A percentile compares a stretch with the other conserved stretches of the same genome.
Conservation (phyloP, 1,140 invertebrate species). For the Thaumatotibia leucotreta region DNA sequence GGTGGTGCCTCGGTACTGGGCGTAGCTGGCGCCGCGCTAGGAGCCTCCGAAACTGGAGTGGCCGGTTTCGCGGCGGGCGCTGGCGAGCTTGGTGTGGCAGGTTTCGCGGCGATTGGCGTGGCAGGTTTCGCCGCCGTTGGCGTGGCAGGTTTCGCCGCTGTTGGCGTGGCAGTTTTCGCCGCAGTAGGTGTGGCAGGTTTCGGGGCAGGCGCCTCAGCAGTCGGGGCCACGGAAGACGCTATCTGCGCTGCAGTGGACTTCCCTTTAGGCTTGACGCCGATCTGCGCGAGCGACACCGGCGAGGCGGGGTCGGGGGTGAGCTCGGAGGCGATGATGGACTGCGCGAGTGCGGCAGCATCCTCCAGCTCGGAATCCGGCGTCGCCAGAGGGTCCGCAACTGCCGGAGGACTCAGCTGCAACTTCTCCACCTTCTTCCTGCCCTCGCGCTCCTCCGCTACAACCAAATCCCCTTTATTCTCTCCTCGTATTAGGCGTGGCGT, state of each 20-base stretch:
- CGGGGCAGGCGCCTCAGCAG: not conserved
- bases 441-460: constrained; percentile 72
- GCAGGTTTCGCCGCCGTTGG: not conserved
- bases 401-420: constrained; percentile 52
- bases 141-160: constrained; percentile 19
- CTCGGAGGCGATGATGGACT: constrained; percentile 69
- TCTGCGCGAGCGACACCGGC: constrained; percentile 60
- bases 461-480: constrained; percentile 72
- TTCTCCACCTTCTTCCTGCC: constrained; percentile 58
- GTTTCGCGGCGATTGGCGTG: constrained; percentile 1
- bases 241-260: constrained; percentile 53
- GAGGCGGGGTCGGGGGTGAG: constrained; percentile 43
- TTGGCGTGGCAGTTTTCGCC: constrained; percentile 17
- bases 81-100: constrained; percentile 10
- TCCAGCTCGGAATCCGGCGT: constrained; percentile 73
- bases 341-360: constrained; percentile 67
- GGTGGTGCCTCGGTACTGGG: not conserved
- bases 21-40: not conserved
- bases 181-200: not conserved
- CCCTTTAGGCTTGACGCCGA: constrained; percentile 58
- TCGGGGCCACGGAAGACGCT: constrained; percentile 45
- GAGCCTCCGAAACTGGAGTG: constrained; percentile 16
- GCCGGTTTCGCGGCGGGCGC: not conserved
- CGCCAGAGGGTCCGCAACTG: constrained; percentile 49
- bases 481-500: constrained; percentile 66